Evolutionary conservation across 1,140 invertebrate species (phyloP).

Genomic region (Microplitis mediator): DNA sequence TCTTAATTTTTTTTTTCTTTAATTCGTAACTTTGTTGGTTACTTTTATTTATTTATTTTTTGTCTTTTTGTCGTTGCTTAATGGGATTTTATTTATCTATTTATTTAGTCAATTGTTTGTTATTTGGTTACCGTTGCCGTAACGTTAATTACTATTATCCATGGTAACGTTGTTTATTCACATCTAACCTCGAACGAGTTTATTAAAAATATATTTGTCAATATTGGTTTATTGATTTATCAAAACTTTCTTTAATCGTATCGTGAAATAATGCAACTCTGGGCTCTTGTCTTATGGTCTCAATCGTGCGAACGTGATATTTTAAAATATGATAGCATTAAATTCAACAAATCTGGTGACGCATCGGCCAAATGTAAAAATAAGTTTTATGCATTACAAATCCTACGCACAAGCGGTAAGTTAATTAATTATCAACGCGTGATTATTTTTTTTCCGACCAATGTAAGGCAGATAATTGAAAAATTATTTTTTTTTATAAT

Average conservation of each 20-base stretch:
- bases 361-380: background rate
- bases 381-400: background rate
- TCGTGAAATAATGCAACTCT: background rate
- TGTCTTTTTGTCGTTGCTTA: too few relatives aligned
- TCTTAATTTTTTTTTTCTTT: background rate
- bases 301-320: background rate
- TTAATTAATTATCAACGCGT: background rate
- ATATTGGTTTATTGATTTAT: too few relatives aligned
- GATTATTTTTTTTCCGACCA: background rate
- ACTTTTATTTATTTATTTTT: background rate
- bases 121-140: too few relatives aligned
- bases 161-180: too few relatives aligned
- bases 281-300: background rate
- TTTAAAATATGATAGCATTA: background rate
- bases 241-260: too few relatives aligned
- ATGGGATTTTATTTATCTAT: too few relatives aligned
- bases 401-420: background rate
- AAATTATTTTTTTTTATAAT: too few relatives aligned
- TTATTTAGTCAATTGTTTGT: too few relatives aligned
- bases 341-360: background rate
- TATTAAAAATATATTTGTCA: too few relatives aligned
- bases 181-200: too few relatives aligned
- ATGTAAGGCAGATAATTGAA: too few relatives aligned
- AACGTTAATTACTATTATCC: too few relatives aligned
- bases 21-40: background rate